A percentile compares a stretch with the other conserved stretches of the same genome.
These are phyloP conservation scores for Rotaria sp. DNA, from an alignment of 2,888 invertebrate species.

Conservation along the genomic window DNA sequence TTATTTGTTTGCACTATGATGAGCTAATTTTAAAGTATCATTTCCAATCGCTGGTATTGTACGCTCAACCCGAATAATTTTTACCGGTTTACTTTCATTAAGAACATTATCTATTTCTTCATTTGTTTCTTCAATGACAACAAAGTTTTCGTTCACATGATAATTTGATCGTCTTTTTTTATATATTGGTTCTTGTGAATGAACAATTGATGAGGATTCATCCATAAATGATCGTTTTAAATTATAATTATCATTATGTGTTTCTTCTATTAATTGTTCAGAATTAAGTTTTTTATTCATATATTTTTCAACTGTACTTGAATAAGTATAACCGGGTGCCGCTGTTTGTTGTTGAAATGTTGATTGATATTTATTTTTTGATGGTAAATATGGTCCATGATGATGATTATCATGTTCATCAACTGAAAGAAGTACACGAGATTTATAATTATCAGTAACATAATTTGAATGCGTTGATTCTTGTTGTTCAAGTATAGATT, in stretches of 20 bases:
- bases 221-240: neutral
- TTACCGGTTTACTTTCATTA: neutral
- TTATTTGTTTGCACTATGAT: neutral
- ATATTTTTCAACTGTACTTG: neutral
- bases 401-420: neutral
- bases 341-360: neutral
- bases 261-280: neutral
- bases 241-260: neutral
- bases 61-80: constrained; percentile 16
- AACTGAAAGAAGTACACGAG: neutral
- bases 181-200: neutral
- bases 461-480: neutral
- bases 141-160: neutral
- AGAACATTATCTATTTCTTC: neutral
- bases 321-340: neutral
- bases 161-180: neutral
- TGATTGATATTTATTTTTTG: neutral
- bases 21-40: constrained; percentile 1
- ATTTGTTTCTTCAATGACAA: neutral
- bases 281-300: constrained; percentile 10
- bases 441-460: neutral
- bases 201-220: neutral
- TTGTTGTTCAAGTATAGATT: neutral
- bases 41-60: neutral
- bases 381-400: constrained; percentile 1